A percentile compares a stretch with the other conserved stretches of the same genome.
Conservation (phyloP, 2,888 invertebrate genomes). For the Caenorhabditis macrosperma region DNA sequence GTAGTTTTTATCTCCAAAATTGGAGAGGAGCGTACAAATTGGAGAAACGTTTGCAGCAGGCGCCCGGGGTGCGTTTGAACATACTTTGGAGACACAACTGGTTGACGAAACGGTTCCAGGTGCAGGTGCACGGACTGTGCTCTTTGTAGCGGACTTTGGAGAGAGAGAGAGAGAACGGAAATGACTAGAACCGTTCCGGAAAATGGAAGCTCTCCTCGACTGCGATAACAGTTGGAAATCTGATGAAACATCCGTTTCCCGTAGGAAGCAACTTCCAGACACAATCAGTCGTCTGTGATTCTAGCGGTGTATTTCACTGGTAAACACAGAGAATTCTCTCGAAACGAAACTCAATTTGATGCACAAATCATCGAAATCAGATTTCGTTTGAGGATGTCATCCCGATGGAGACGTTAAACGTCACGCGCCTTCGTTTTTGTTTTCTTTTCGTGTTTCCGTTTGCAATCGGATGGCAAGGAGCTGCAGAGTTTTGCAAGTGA, state of each 20-base stretch:
- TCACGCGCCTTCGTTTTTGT: background rate
- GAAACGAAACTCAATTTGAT: slow-evolving; percentile 18
- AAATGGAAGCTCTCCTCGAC: background rate
- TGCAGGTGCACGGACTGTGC: background rate
- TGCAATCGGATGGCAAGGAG: too few species aligned
- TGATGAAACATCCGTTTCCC: too few species aligned
- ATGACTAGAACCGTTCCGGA: too few species aligned
- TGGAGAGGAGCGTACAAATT: slow-evolving; percentile 1
- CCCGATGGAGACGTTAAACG: slow-evolving; percentile 12
- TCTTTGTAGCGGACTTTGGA: background rate
- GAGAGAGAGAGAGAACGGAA: background rate
- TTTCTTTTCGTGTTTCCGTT: too few species aligned
- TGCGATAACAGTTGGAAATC: too few species aligned
- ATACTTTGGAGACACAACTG: slow-evolving; percentile 30
- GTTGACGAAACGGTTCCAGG: background rate
- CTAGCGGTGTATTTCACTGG: background rate
- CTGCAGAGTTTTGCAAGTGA: too few species aligned
- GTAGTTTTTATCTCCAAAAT: slow-evolving; percentile 29
- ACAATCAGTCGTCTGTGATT: too few species aligned
- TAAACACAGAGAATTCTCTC: background rate
- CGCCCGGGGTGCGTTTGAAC: slow-evolving; percentile 1
- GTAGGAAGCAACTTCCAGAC: too few species aligned
- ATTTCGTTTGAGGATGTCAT: slow-evolving; percentile 17
- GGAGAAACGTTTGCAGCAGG: slow-evolving; percentile 18
- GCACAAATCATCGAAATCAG: slow-evolving; percentile 1